Evolutionary conservation across 2,888 invertebrate species (phyloP).

Genomic region (Callosobruchus maculatus): DNA sequence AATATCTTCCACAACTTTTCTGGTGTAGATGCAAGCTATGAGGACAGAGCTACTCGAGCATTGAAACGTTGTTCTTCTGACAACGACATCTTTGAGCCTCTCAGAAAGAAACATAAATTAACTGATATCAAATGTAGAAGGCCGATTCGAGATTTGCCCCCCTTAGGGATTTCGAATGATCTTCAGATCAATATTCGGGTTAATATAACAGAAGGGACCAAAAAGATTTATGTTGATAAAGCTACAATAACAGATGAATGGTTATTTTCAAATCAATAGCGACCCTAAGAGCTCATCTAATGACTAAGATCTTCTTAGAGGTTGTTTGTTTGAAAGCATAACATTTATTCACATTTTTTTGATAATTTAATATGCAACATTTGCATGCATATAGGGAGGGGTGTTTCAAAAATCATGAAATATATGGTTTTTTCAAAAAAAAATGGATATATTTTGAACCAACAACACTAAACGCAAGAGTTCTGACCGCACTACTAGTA

Average conservation of each 20-base stretch:
- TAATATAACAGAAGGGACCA: slow-evolving; percentile 11
- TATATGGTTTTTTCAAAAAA: no score
- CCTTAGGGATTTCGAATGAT: slow-evolving; percentile 4
- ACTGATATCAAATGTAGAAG: slow-evolving; percentile 38
- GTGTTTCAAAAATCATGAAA: no score
- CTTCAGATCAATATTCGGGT: slow-evolving; percentile 10
- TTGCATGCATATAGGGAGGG: no score
- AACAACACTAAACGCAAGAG: no score
- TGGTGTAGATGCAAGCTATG: slow-evolving; percentile 3
- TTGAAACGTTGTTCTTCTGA: slow-evolving; percentile 18
- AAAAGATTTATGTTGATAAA: slow-evolving; percentile 30
- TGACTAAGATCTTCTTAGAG: neutral
- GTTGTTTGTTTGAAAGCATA: neutral
- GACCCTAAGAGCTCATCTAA: neutral
- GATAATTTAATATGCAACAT: no score
- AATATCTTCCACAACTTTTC: slow-evolving; percentile 13
- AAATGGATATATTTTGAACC: no score
- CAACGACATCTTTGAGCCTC: slow-evolving; percentile 19
- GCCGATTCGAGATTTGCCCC: slow-evolving; percentile 31
- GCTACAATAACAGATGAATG: slow-evolving; percentile 37
- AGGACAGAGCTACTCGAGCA: slow-evolving; percentile 2
- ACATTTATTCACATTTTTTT: neutral
- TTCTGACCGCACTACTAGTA: no score
- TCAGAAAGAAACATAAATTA: slow-evolving; percentile 34
- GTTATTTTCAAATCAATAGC: neutral